A percentile compares a stretch with the other conserved stretches of the same genome.
These are phyloP conservation scores for Caloenas nicobarica DNA, from an alignment of 2,113 vertebrate genomes.

Conservation along the genomic window DNA sequence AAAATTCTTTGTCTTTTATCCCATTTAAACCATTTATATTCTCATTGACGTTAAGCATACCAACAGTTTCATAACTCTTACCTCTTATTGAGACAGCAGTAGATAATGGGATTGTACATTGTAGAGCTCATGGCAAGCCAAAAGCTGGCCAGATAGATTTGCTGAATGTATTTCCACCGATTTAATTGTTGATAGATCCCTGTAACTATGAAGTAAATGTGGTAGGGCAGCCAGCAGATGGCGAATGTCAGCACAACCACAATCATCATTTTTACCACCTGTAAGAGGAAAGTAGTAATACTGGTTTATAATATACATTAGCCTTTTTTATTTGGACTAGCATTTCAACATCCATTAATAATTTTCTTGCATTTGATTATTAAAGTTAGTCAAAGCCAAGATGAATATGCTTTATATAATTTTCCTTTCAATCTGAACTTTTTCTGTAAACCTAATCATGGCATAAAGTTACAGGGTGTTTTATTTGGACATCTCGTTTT, in stretches of 20 bases:
- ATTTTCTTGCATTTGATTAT: background rate
- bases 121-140: conserved; percentile 99
- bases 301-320: background rate
- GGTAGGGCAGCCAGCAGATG: conserved; percentile 96
- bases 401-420: background rate
- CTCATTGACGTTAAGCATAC: background rate
- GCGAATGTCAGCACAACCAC: conserved; percentile 96
- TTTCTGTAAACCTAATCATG: background rate
- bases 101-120: conserved; percentile 99
- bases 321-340: background rate
- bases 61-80: conserved; percentile 58
- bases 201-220: conserved; percentile 91
- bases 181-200: conserved; percentile 84
- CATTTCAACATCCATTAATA: background rate
- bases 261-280: conserved; percentile 99
- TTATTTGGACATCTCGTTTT: background rate
- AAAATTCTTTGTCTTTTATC: background rate
- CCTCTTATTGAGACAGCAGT: conserved; percentile 98
- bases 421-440: background rate
- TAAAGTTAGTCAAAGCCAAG: background rate
- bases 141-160: conserved; percentile 92
- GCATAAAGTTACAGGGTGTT: background rate
- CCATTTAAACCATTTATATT: background rate
- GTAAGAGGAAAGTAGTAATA: conserved; percentile 18
- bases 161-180: conserved; percentile 93